Evolutionary conservation across 2,888 invertebrate genomes (phyloP).

Genomic region (Lutraria lutraria): DNA sequence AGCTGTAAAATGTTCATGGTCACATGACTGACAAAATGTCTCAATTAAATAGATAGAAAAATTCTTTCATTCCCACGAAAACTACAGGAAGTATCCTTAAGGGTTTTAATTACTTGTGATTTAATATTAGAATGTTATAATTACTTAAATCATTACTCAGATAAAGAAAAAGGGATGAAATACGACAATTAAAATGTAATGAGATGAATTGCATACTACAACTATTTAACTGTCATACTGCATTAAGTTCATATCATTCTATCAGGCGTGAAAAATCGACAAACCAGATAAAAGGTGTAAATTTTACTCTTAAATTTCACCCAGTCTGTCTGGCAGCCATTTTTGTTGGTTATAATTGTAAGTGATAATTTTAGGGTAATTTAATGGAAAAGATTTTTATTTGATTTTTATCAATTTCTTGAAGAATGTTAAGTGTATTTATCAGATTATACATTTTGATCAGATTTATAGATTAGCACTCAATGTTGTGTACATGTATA

Average conservation of each 20-base stretch:
- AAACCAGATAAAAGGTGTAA: background rate
- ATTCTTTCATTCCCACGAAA: conserved; percentile 4
- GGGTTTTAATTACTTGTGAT: background rate
- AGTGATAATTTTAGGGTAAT: conserved; percentile 8
- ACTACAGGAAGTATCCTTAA: background rate
- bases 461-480: background rate
- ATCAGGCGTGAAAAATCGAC: background rate
- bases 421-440: background rate
- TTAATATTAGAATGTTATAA: conserved; percentile 1
- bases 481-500: background rate
- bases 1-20: background rate
- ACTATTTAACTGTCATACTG: background rate
- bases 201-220: background rate
- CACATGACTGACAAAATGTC: background rate
- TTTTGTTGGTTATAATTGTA: background rate
- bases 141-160: background rate
- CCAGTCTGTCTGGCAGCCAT: background rate
- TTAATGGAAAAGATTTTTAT: background rate
- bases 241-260: background rate
- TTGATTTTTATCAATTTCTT: background rate
- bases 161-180: background rate
- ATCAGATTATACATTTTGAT: conserved; percentile 4
- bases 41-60: background rate
- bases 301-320: background rate
- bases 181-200: background rate